A percentile compares a stretch with the other conserved stretches of the same genome.
Evolutionary conservation across 2,888 invertebrate species (phyloP).

Genomic region (Choreutis nemorana): DNA sequence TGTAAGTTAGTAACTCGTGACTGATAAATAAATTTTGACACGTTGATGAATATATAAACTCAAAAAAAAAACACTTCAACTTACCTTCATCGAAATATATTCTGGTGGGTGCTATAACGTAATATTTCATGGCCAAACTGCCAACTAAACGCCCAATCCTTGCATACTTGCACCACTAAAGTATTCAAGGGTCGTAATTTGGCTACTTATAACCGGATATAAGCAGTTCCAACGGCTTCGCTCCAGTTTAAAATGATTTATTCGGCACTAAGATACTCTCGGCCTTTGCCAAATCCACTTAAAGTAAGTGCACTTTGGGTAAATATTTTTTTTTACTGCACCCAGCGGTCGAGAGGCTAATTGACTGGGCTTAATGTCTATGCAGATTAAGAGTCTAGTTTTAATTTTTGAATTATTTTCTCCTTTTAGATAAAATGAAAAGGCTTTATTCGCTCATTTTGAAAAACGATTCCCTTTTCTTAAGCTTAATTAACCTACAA

Average conservation of each 20-base stretch:
- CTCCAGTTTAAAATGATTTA: constrained; percentile 7
- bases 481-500: no score
- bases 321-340: constrained; percentile 15
- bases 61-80: no score
- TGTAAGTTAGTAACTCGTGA: no score
- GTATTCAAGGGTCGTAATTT: constrained; percentile 9
- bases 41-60: no score
- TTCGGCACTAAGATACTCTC: constrained; percentile 1
- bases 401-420: no score
- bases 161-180: constrained; percentile 7
- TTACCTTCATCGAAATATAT: no score
- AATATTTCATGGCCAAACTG: constrained; percentile 4
- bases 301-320: constrained; percentile 25
- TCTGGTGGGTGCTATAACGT: no score
- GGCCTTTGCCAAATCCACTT: constrained; percentile 35
- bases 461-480: no score
- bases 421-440: constrained; percentile 14
- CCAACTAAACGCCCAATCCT: constrained; percentile 6
- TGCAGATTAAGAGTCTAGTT: constrained; percentile 19
- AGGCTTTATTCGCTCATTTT: constrained; percentile 2
- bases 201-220: constrained; percentile 7
- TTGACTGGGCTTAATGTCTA: constrained; percentile 18
- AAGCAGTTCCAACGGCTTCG: constrained; percentile 7
- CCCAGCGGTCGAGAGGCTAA: constrained; percentile 21
- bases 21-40: no score